Conservation (phyloP, 1,140 invertebrate genomes). For the Protaetia brevitarsis region DNA sequence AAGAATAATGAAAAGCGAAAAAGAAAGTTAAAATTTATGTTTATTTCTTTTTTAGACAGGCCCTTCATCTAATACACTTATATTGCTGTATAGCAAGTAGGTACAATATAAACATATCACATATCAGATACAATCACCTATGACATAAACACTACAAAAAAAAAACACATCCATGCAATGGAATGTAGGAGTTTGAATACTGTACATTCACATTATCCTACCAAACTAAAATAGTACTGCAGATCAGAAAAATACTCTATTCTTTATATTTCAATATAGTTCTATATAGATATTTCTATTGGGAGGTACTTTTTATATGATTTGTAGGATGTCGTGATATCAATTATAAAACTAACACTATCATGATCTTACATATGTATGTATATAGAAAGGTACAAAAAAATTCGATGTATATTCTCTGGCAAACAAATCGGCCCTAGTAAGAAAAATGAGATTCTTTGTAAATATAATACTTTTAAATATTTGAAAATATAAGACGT, state of each 20-base stretch:
- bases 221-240: not conserved
- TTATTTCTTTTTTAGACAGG: not conserved
- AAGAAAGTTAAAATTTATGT: not conserved
- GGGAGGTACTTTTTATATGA: conserved; percentile 2
- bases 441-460: no score
- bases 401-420: conserved; percentile 28
- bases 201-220: not conserved
- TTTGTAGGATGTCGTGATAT: not conserved
- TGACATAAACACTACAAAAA: not conserved
- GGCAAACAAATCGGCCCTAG: no score
- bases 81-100: conserved; percentile 5
- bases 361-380: not conserved
- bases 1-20: not conserved
- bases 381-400: conserved; percentile 26
- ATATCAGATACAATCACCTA: not conserved
- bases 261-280: conserved; percentile 8
- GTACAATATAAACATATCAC: not conserved
- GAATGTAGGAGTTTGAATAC: not conserved
- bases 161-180: not conserved
- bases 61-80: not conserved
- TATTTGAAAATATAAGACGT: not conserved
- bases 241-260: not conserved
- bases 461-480: no score
- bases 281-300: not conserved
- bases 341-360: conserved; percentile 11